These are phyloP conservation scores for Oligia latruncula DNA, from an alignment of 2,888 invertebrate species.

Conservation along the genomic window DNA sequence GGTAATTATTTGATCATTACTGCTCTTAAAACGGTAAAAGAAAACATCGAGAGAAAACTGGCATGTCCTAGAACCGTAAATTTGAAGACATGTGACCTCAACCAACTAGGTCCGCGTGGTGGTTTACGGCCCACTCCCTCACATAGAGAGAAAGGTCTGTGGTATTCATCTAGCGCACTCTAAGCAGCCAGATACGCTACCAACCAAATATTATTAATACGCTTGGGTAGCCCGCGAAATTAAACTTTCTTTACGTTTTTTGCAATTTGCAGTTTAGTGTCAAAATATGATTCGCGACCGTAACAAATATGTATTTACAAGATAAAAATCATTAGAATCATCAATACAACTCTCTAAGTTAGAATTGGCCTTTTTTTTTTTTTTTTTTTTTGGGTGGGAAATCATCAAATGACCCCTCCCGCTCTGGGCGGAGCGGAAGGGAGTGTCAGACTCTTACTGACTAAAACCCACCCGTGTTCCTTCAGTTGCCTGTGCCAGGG, in stretches of 20 bases:
- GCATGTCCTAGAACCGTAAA: background rate
- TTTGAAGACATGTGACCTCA: background rate
- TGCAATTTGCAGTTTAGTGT: background rate
- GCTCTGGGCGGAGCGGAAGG: no score
- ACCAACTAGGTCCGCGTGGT: background rate
- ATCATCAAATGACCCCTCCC: no score
- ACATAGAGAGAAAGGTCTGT: no score
- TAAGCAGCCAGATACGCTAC: background rate
- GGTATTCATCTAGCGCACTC: background rate
- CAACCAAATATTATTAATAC: background rate
- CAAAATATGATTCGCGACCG: background rate
- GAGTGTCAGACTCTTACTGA: no score
- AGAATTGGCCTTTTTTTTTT: no score
- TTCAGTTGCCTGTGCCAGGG: no score
- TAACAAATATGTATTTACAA: no score
- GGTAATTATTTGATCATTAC: background rate
- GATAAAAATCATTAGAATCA: no score
- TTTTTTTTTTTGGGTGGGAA: no score
- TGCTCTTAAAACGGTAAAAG: background rate
- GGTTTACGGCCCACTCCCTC: background rate
- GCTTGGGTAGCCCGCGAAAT: background rate
- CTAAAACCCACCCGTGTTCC: no score
- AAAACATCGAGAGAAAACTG: background rate
- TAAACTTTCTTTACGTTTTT: background rate
- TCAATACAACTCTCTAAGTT: background rate